phyloP scores from a whole-genome alignment of 2,888 invertebrate genomes.

The Vesta saturnalis region DNA sequence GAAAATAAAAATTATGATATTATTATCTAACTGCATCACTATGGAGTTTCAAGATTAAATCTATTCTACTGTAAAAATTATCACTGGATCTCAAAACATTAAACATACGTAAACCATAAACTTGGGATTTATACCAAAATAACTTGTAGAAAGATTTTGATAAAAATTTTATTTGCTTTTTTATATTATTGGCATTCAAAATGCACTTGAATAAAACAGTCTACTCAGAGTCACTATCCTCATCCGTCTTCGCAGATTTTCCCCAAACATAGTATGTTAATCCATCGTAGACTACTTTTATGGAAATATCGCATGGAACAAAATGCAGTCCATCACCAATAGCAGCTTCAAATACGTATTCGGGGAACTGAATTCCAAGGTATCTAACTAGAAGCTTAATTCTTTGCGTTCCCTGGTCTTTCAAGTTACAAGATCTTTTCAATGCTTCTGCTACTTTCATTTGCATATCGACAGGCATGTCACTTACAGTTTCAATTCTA shows the following conservation, averaged over 20 bases:
- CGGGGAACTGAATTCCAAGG: conserved; percentile 21
- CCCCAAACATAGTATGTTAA: conserved; percentile 14
- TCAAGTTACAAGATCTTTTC: conserved; percentile 16
- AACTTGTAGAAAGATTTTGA: too few species aligned
- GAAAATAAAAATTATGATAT: too few species aligned
- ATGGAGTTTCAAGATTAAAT: too few species aligned
- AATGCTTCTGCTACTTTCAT: conserved; percentile 19
- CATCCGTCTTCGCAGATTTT: too few species aligned
- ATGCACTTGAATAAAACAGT: too few species aligned
- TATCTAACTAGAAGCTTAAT: conserved; percentile 12
- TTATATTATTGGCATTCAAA: too few species aligned
- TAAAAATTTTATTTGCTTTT: too few species aligned
- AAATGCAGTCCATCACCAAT: conserved; percentile 17
- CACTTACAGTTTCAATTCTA: neutral
- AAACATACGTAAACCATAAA: too few species aligned
- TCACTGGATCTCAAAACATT: too few species aligned
- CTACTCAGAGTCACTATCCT: neutral
- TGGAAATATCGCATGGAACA: neutral
- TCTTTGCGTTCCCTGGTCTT: conserved; percentile 12
- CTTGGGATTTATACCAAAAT: too few species aligned
- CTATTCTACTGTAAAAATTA: too few species aligned
- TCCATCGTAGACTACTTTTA: conserved; percentile 11
- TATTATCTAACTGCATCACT: too few species aligned
- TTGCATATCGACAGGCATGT: conserved; percentile 5
- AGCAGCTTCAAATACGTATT: conserved; percentile 10